phyloP scores from a whole-genome alignment of 2,113 vertebrate genomes.

The Pardalotus punctatus region DNA sequence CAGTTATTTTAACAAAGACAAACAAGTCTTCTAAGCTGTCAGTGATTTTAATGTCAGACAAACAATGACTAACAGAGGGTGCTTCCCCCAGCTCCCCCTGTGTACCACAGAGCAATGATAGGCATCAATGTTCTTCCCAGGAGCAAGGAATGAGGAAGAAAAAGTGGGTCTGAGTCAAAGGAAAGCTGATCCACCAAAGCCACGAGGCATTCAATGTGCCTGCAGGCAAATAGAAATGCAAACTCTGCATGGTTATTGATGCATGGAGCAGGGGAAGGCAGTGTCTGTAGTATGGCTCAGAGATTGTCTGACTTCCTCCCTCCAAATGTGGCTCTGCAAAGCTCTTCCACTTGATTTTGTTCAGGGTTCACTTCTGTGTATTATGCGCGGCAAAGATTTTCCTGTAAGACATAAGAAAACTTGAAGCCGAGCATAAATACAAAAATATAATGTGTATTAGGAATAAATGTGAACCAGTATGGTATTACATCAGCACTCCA shows the following conservation, averaged over 20 bases:
- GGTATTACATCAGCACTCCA: rapidly evolving
- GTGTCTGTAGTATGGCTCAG: rapidly evolving
- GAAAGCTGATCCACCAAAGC: neutral
- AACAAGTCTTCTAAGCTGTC: neutral
- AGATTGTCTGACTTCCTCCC: neutral
- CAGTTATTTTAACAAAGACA: conserved; percentile 19
- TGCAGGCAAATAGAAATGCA: neutral
- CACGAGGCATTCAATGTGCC: neutral
- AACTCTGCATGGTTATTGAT: neutral
- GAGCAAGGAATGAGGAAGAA: conserved; percentile 15
- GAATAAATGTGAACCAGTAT: neutral
- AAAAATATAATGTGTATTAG: neutral
- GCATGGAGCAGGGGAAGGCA: neutral
- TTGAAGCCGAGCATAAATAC: neutral
- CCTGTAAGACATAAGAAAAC: neutral
- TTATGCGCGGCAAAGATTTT: neutral
- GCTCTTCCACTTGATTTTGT: neutral
- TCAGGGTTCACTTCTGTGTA: neutral
- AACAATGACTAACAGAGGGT: conserved; percentile 13
- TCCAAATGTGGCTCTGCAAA: neutral
- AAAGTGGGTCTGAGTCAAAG: neutral
- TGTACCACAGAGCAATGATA: neutral
- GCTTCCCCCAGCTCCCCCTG: neutral
- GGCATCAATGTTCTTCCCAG: neutral
- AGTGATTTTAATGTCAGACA: neutral